Base-by-base conservation (phyloP, 64 coral and sea anemone species). In the Catalaphyllia jardinei region DNA sequence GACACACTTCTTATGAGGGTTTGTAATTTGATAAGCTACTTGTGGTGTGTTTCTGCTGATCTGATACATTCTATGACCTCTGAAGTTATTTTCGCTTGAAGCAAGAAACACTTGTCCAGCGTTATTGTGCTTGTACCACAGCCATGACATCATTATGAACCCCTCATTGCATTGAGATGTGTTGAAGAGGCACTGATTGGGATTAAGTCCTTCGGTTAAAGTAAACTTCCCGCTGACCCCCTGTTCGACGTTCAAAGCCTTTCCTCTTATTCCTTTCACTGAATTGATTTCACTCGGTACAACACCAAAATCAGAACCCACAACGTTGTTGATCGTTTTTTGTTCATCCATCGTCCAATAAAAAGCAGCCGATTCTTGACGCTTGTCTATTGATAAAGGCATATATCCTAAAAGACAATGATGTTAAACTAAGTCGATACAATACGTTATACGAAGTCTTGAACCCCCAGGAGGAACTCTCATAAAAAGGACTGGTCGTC, bases 311-410 rank as follows among this genome's bases (percentile, higher is more conserved):
- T 88, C 57, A 60, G 28, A 33, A 29, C 71, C 52, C 72, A 63
- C 52, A 60, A 78, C 5, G 54, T 76, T 67, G 28, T 91, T 63
- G 19, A 91, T 75, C 25, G 79, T 82, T 10, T 79, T 79, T 1
- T 62, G 4, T 0, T 71, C 2, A 11, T 92, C 90, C 90, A 92
- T 57, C 0, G 90, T 75, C 90, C 81, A 92, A 39, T 92, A 79
- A 33, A 79, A 79, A 31, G 74, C 71, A 24, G 86, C 86, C 22
- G 71, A 74, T 76, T 75, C 69, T 9, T 24, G 22, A 25, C 61
- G 8, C 20, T 74, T 19, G 27, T 88, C 86, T 54, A 76, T 88
- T 50, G 33, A 20, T 6, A 20, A 63, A 67, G 65, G 33, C 65
- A 27, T 6, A 69, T 27, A 69, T 38, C 62, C 81, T 85, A 1